A percentile compares a stretch with the other conserved stretches of the same genome.
Evolutionary conservation across 2,113 vertebrate species (phyloP).

Genomic region (Chaetops frenatus): DNA sequence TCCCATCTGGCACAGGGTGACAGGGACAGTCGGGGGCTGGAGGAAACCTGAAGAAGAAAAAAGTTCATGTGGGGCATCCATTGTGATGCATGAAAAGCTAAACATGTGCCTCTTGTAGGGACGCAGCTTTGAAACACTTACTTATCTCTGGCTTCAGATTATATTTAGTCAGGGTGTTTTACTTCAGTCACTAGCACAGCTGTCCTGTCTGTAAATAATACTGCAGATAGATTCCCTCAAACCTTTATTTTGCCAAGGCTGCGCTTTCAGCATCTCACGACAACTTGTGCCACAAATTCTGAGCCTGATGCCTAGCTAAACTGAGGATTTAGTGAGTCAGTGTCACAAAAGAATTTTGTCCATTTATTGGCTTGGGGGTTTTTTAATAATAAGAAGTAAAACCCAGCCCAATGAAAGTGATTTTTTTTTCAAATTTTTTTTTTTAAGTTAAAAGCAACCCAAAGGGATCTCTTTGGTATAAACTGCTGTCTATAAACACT

Average conservation of each 20-base stretch:
- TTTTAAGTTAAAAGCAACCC: background rate
- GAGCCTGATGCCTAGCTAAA: background rate
- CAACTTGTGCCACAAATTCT: background rate
- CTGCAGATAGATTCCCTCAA: slow-evolving; percentile 17
- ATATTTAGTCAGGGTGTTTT: slow-evolving; percentile 69
- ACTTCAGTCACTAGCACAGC: slow-evolving; percentile 72
- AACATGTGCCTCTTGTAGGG: slow-evolving; percentile 73
- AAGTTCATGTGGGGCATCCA: slow-evolving; percentile 74
- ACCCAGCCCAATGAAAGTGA: background rate
- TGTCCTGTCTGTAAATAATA: slow-evolving; percentile 73
- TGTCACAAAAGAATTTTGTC: background rate
- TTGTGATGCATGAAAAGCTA: slow-evolving; percentile 78
- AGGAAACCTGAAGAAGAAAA: slow-evolving; percentile 79
- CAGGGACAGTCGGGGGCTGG: slow-evolving; percentile 81
- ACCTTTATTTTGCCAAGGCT: slow-evolving; percentile 46
- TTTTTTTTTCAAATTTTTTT: background rate
- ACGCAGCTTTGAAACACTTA: slow-evolving; percentile 74
- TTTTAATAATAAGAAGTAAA: background rate
- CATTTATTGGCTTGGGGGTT: background rate
- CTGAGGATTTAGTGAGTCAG: background rate
- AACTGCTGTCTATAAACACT: background rate
- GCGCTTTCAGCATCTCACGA: background rate
- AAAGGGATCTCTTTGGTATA: background rate
- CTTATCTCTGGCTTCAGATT: slow-evolving; percentile 75
- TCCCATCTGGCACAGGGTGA: slow-evolving; percentile 97